Percentiles rank a stretch among this genome's conserved stretches.
Conservation (phyloP, 2,113 vertebrate species). For the Ariopsis seemanni region DNA sequence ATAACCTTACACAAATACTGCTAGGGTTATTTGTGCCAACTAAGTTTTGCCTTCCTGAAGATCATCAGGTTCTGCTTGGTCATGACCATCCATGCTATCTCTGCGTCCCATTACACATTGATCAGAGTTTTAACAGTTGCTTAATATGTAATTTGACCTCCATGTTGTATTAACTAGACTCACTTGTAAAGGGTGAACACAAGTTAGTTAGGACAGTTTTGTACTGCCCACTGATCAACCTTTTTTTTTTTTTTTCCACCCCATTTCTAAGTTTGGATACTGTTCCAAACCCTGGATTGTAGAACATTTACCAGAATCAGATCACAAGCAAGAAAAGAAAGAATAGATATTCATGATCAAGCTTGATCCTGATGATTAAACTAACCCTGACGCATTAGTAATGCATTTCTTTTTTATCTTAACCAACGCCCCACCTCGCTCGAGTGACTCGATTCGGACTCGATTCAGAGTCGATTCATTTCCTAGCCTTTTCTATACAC, state of each 20-base stretch:
- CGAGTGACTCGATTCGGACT: slow-evolving; percentile 59
- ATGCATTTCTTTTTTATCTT: neutral
- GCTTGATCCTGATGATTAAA: neutral
- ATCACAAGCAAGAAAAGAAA: no score
- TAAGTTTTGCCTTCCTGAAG: slow-evolving; percentile 28
- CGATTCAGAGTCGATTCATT: slow-evolving; percentile 52
- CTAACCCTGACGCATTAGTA: neutral
- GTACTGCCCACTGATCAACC: neutral
- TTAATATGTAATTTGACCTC: slow-evolving; percentile 21
- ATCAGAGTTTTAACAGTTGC: neutral
- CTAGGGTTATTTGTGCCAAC: slow-evolving; percentile 10
- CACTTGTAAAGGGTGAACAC: slow-evolving; percentile 9
- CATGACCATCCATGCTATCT: slow-evolving; percentile 2
- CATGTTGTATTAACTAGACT: no score
- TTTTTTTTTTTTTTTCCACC: neutral
- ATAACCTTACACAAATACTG: slow-evolving; percentile 6
- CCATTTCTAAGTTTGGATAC: slow-evolving; percentile 20
- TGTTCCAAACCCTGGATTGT: neutral
- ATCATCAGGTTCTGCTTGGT: neutral
- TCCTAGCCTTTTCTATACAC: slow-evolving; percentile 39
- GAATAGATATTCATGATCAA: no score
- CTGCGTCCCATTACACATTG: neutral
- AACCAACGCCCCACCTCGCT: slow-evolving; percentile 70
- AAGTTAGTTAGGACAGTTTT: slow-evolving; percentile 19
- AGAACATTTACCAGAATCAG: neutral